Base-by-base conservation (phyloP, 2,113 vertebrate species). In the Pithys albifrons region DNA sequence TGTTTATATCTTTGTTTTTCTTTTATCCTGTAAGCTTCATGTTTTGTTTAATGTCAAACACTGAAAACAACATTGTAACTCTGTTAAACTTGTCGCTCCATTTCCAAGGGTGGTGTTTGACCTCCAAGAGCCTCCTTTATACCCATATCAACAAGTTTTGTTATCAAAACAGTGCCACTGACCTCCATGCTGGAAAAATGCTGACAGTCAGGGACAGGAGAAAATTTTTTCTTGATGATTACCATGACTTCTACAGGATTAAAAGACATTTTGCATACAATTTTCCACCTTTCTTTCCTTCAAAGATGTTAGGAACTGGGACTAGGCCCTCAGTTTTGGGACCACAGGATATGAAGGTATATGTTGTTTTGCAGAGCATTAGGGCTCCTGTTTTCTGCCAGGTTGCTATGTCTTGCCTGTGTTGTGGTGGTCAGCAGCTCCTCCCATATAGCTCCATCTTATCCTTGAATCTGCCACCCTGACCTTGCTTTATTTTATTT, bases 101-200 rank as follows among this genome's bases (percentile, higher is more conserved):
- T 75, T 97, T 96, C 72, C 86, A 69, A 86, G n/a, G 49, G 76
- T 87, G 62, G 10, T 74, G 49, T 74, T 93, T 96, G 95, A 96
- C 92, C 94, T 96, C 85, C 18, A 20, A 45, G 61, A 93, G 25
- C 46, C 85, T 92, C 37, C 59, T 94, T 82, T 58, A 25, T 61
- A 87, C 93, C 83, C 69, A 18, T 89, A 86, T 97, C 91, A 96
- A 96, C 90, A 96, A 71, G 39, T 41, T 88, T 59, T 96, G 58
- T 89, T 94, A 65, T 79, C 71, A 84, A 94, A 94, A 96, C 48
- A 95, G 15, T 51, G 64, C 55, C 89, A 73, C 14, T 4, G 67
- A 58, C 89, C 78, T 88, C 62, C n/a, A 49, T 82, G 19, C 15
- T 2, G 46, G 71, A 80, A 86, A 93, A 82, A 1, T 2, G 31